These are phyloP conservation scores for Avahi laniger DNA, from an alignment of 2,797 vertebrate genomes.

Conservation along the genomic window DNA sequence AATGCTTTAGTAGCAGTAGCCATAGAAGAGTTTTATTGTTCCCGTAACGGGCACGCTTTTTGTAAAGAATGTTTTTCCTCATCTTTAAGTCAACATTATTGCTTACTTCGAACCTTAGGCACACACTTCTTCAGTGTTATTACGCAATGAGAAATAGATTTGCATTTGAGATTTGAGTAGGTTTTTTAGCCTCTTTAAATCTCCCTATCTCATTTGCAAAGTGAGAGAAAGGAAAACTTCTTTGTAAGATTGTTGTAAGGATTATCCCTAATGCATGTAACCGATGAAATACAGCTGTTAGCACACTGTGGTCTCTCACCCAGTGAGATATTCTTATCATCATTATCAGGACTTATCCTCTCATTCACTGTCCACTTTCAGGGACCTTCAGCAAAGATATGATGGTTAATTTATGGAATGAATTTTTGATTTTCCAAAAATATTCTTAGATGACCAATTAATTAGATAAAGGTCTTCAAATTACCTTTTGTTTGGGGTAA, in stretches of 20 bases:
- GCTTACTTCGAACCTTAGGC: background rate
- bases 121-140: background rate
- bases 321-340: background rate
- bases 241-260: background rate
- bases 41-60: background rate
- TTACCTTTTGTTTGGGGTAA: background rate
- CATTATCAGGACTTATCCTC: background rate
- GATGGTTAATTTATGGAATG: background rate
- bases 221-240: background rate
- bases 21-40: background rate
- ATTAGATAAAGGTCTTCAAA: background rate
- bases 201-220: background rate
- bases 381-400: background rate
- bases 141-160: background rate
- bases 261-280: background rate
- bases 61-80: background rate
- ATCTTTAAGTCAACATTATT: background rate
- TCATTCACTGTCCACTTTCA: background rate
- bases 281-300: background rate
- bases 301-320: fast-evolving
- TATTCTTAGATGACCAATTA: background rate
- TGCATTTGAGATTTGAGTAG: background rate
- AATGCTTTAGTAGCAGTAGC: background rate
- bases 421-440: background rate
- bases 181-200: background rate